phyloP scores from a whole-genome alignment of 2,797 vertebrate genomes.

The Tangara arthus region DNA sequence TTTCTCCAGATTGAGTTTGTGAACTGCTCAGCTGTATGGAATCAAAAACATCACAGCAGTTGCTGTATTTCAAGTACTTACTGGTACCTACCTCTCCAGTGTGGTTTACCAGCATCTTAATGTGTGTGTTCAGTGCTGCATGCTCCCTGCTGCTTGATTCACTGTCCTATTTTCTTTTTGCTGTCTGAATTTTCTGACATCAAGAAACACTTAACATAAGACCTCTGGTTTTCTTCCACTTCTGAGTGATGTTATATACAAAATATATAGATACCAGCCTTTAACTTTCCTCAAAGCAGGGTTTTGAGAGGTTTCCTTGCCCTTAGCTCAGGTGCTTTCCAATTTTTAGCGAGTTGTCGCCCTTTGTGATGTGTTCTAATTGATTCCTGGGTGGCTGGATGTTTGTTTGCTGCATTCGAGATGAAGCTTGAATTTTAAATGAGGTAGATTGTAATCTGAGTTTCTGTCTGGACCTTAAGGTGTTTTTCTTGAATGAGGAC shows the following conservation, averaged over 20 bases:
- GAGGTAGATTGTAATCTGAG: conserved; percentile 3
- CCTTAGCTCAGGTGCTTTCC: not conserved
- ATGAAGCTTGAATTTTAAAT: conserved; percentile 30
- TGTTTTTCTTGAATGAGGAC: not conserved
- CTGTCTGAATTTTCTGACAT: not conserved
- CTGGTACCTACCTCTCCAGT: not conserved
- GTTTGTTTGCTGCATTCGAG: conserved; percentile 20
- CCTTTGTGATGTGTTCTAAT: not conserved
- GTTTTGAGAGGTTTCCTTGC: not conserved
- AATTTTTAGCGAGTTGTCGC: not conserved
- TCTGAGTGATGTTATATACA: not conserved
- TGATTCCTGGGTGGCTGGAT: not conserved
- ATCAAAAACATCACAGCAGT: not conserved
- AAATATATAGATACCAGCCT: not conserved
- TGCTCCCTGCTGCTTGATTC: conserved; percentile 16
- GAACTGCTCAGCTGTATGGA: not conserved
- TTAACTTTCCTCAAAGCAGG: not conserved
- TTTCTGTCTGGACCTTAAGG: not conserved
- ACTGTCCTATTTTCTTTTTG: not conserved
- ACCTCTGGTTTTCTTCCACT: not conserved
- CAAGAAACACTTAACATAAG: not conserved
- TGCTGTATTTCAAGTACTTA: not conserved
- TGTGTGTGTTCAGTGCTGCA: not conserved
- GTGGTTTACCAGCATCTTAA: not conserved
- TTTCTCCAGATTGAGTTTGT: not conserved